Evolutionary conservation across 2,888 invertebrate genomes (phyloP).

Genomic region (Himalopsyche japonica): DNA sequence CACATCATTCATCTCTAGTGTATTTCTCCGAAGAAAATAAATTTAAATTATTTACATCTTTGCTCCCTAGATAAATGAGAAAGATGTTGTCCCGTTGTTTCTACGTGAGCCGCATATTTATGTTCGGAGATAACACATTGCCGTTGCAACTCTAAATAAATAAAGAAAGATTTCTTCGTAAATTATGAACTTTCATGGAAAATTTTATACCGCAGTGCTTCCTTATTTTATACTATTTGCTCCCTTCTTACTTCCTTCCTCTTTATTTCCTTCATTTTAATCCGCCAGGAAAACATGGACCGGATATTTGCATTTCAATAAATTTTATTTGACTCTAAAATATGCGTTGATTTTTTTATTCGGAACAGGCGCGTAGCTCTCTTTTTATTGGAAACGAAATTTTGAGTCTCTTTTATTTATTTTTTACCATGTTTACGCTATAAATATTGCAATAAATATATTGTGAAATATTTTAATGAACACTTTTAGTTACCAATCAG

Average conservation of each 20-base stretch:
- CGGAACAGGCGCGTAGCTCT: background rate
- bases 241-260: background rate
- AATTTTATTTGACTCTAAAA: background rate
- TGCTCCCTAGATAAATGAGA: background rate
- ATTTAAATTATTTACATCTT: background rate
- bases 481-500: too few relatives aligned
- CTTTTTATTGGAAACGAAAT: background rate
- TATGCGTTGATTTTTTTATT: background rate
- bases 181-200: constrained; percentile 12
- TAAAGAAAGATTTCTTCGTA: constrained; percentile 9
- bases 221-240: background rate
- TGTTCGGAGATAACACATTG: constrained; percentile 9
- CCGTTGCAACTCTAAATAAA: constrained; percentile 8
- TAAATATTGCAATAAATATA: too few relatives aligned
- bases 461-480: too few relatives aligned
- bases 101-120: constrained; percentile 1
- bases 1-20: too few relatives aligned
- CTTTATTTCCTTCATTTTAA: background rate
- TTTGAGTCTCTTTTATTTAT: too few relatives aligned
- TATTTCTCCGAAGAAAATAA: background rate
- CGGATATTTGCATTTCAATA: background rate
- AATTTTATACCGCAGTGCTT: constrained; percentile 10
- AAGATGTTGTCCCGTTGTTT: background rate
- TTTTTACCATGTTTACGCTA: too few relatives aligned
- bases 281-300: background rate